Percentiles rank a stretch among this genome's conserved stretches.
Conservation (phyloP, 2,113 vertebrate species). For the Toxotes jaculatrix region DNA sequence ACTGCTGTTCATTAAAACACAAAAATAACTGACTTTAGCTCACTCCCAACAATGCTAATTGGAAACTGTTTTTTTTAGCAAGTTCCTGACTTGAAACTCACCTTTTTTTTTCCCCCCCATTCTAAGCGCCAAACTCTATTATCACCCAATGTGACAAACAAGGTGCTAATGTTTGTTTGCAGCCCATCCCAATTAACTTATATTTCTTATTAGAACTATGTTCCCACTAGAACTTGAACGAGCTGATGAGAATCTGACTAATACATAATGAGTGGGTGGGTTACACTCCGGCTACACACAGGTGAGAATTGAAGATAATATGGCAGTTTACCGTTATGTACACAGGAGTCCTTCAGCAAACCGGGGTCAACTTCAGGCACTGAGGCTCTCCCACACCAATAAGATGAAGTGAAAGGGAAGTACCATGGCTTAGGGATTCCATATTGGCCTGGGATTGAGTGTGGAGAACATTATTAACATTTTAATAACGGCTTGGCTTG, state of each 20-base stretch:
- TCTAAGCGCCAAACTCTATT: constrained; percentile 38
- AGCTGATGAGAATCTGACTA: constrained; percentile 18
- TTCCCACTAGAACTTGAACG: constrained; percentile 12
- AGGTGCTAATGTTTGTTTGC: constrained; percentile 63
- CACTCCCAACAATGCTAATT: constrained; percentile 22
- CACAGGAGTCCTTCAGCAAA: constrained; percentile 42
- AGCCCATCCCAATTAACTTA: constrained; percentile 37
- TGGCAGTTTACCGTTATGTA: constrained; percentile 67
- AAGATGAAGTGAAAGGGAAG: constrained; percentile 93
- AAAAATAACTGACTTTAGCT: constrained; percentile 14
- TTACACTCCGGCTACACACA: background rate
- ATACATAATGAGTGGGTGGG: background rate
- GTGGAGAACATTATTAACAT: constrained; percentile 43
- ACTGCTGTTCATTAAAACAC: background rate
- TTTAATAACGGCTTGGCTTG: constrained; percentile 37
- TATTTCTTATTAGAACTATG: constrained; percentile 22
- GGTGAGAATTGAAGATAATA: constrained; percentile 1
- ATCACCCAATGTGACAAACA: constrained; percentile 45
- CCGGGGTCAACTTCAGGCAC: constrained; percentile 22
- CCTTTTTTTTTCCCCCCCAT: background rate
- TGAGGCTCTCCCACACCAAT: constrained; percentile 89
- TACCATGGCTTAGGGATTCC: constrained; percentile 96
- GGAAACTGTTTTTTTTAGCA: constrained; percentile 16
- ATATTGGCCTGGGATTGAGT: constrained; percentile 90
- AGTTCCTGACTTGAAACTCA: constrained; percentile 11